phyloP scores from a whole-genome alignment of 2,888 invertebrate species.

The Phyto melanocephala region DNA sequence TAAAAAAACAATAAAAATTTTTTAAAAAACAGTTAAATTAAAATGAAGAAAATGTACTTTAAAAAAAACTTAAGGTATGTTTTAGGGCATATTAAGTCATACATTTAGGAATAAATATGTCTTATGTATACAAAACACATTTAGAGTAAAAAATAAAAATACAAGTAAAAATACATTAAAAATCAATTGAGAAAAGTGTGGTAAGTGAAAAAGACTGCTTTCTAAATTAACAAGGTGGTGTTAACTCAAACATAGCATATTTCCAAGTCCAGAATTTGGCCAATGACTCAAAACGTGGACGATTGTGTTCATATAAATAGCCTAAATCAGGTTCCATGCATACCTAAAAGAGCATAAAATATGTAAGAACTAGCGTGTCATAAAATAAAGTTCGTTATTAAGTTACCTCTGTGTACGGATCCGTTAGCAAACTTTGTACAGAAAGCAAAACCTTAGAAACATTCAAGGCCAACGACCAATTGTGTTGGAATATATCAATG shows the following conservation, averaged over 20 bases:
- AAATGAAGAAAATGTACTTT: slow-evolving; percentile 15
- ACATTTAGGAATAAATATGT: too few relatives aligned
- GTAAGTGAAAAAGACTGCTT: background rate
- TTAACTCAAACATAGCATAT: slow-evolving; percentile 90
- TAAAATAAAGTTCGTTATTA: background rate
- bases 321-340: slow-evolving; percentile 95
- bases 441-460: slow-evolving; percentile 93
- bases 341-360: slow-evolving; percentile 82
- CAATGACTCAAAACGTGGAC: slow-evolving; percentile 87
- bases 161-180: background rate
- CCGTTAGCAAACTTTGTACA: slow-evolving; percentile 92
- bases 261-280: slow-evolving; percentile 94
- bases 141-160: slow-evolving; percentile 6
- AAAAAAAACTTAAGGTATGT: slow-evolving; percentile 43
- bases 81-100: too few relatives aligned
- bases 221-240: slow-evolving; percentile 75
- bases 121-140: slow-evolving; percentile 23
- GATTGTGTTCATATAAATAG: slow-evolving; percentile 86
- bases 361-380: too few relatives aligned
- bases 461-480: slow-evolving; percentile 96
- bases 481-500: slow-evolving; percentile 95
- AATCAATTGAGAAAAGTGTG: background rate
- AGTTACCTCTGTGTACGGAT: slow-evolving; percentile 89
- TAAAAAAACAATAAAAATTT: slow-evolving; percentile 7
- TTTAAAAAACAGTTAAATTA: background rate